These are phyloP conservation scores for Ochropleura plecta DNA, from an alignment of 2,888 invertebrate species.

Conservation along the genomic window DNA sequence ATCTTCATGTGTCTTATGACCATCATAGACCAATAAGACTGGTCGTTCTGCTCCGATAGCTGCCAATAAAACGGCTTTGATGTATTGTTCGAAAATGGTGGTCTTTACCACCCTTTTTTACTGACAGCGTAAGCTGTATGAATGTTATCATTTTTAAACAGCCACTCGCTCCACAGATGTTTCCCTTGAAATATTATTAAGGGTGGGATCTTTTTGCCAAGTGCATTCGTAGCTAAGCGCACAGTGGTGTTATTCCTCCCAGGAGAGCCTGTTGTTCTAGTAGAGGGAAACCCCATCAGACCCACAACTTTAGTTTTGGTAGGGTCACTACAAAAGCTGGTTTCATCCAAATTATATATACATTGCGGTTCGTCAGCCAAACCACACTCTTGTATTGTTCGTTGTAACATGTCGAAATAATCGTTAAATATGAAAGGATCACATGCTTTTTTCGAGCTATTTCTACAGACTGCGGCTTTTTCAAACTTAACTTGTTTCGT, in stretches of 20 bases:
- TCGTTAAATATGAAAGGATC: constrained; percentile 41
- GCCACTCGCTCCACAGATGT: constrained; percentile 9
- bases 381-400: constrained; percentile 39
- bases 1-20: constrained; percentile 67
- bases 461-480: constrained; percentile 70
- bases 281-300: constrained; percentile 35
- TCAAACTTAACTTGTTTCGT: constrained; percentile 64
- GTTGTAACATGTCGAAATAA: constrained; percentile 49
- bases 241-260: constrained; percentile 17
- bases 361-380: constrained; percentile 43
- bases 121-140: constrained; percentile 14
- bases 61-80: constrained; percentile 3
- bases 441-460: constrained; percentile 55
- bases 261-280: constrained; percentile 36
- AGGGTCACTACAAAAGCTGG: constrained; percentile 40
- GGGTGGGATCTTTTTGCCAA: not conserved
- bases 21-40: constrained; percentile 66
- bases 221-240: constrained; percentile 4
- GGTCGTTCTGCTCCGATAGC: constrained; percentile 56
- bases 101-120: constrained; percentile 9
- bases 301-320: constrained; percentile 41
- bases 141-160: constrained; percentile 9
- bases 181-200: constrained; percentile 10
- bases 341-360: constrained; percentile 42
- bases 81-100: constrained; percentile 11